Percentiles rank a stretch among this genome's conserved stretches.
phyloP scores from a whole-genome alignment of 2,113 vertebrate genomes.

The Urocolius indicus region DNA sequence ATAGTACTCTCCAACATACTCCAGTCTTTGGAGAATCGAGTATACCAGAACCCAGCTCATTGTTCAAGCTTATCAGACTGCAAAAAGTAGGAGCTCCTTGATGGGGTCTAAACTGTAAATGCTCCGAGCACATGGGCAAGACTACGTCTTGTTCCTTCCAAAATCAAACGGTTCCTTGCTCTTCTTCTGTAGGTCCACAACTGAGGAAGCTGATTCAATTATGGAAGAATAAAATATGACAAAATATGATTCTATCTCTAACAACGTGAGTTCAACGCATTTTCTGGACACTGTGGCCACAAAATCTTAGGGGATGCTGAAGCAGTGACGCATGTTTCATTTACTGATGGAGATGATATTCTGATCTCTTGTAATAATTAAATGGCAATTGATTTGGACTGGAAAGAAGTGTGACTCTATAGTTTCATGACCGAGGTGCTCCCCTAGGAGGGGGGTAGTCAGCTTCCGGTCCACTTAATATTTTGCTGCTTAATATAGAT shows the following conservation, averaged over 20 bases:
- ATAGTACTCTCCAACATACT: not conserved
- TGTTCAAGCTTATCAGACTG: not conserved
- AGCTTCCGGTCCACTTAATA: not conserved
- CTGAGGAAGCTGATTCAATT: not conserved
- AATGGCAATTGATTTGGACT: not conserved
- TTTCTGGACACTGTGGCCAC: accelerated
- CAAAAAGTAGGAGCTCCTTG: not conserved
- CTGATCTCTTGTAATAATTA: not conserved
- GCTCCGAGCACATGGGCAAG: accelerated
- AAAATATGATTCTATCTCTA: not conserved
- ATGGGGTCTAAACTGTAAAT: not conserved
- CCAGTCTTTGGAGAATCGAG: not conserved
- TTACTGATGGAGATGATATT: not conserved
- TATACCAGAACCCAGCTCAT: not conserved
- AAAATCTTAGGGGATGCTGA: not conserved
- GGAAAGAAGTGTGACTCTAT: not conserved
- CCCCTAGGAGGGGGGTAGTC: not conserved
- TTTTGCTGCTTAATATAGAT: not conserved
- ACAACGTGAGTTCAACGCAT: not conserved
- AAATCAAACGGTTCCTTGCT: not conserved
- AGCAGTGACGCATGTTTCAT: not conserved
- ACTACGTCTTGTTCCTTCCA: not conserved
- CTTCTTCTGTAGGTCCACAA: not conserved
- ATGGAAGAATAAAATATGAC: not conserved
- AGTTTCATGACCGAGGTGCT: not conserved